Percentiles rank a stretch among this genome's conserved stretches.
Evolutionary conservation across 2,113 vertebrate genomes (phyloP).

Genomic region (Callospermophilus lateralis): DNA sequence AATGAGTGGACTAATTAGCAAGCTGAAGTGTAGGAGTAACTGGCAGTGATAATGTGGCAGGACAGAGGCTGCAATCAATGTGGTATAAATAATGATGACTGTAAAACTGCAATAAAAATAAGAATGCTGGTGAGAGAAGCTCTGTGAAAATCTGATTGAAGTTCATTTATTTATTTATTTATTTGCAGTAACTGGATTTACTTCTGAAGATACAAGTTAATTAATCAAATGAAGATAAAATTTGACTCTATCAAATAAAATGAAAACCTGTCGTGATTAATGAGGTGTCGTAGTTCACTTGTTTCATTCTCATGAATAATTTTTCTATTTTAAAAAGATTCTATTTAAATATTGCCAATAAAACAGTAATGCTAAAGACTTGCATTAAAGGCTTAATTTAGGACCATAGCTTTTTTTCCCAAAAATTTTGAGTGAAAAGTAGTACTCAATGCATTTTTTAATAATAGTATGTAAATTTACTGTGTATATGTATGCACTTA

Average conservation of each 20-base stretch:
- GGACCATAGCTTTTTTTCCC: neutral
- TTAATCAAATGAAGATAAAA: conserved; percentile 46
- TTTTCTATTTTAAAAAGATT: neutral
- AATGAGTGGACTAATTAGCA: conserved; percentile 39
- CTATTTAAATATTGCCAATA: neutral
- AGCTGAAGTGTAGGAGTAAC: neutral
- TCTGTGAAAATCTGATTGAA: neutral
- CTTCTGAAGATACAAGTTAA: neutral
- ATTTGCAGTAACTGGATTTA: neutral
- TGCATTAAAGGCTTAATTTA: neutral
- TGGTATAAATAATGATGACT: conserved; percentile 35
- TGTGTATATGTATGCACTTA: neutral
- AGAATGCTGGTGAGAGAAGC: neutral
- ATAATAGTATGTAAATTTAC: neutral
- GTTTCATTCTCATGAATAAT: neutral
- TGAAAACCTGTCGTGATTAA: neutral
- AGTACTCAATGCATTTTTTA: neutral
- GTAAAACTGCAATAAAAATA: conserved; percentile 28
- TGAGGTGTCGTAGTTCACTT: neutral
- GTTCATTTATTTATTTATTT: neutral
- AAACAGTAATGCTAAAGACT: neutral
- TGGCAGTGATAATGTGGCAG: neutral
- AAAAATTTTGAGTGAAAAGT: neutral
- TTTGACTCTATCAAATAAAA: conserved; percentile 23
- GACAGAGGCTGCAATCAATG: neutral